Percentiles rank a stretch among this genome's conserved stretches.
These are phyloP conservation scores for Pocillopora verrucosa DNA, from an alignment of 64 coral and sea anemone genomes.

Conservation along the genomic window DNA sequence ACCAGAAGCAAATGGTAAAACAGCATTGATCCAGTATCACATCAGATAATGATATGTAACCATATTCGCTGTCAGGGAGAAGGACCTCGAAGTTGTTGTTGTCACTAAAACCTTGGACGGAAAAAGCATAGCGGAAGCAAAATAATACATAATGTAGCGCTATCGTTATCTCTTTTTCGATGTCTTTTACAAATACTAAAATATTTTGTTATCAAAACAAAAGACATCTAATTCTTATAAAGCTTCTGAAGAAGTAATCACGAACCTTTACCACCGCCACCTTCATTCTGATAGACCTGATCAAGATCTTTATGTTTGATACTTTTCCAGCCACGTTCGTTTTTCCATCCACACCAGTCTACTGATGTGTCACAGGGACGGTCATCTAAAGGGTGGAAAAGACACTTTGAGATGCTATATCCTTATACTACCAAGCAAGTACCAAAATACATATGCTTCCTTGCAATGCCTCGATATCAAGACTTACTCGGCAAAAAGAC, in stretches of 20 bases:
- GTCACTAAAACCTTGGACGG: not conserved
- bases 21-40: not conserved
- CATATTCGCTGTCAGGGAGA: not conserved
- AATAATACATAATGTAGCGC: not conserved
- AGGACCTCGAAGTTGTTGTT: not conserved
- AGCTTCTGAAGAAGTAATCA: not conserved
- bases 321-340: not conserved
- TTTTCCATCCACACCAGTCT: conserved; percentile 24
- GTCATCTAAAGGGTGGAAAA: not conserved
- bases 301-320: not conserved
- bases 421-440: too few relatives aligned
- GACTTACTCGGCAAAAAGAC: too few relatives aligned
- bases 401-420: too few relatives aligned
- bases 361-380: not conserved
- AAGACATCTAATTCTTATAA: not conserved
- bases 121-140: not conserved
- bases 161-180: not conserved
- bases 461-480: too few relatives aligned
- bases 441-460: too few relatives aligned
- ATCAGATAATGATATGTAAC: conserved; percentile 6
- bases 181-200: not conserved
- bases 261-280: too few relatives aligned
- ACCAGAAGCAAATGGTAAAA: conserved; percentile 8
- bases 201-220: not conserved
- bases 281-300: too few relatives aligned